Evolutionary conservation across 2,888 invertebrate genomes (phyloP).

Genomic region (Drosophila quinaria): DNA sequence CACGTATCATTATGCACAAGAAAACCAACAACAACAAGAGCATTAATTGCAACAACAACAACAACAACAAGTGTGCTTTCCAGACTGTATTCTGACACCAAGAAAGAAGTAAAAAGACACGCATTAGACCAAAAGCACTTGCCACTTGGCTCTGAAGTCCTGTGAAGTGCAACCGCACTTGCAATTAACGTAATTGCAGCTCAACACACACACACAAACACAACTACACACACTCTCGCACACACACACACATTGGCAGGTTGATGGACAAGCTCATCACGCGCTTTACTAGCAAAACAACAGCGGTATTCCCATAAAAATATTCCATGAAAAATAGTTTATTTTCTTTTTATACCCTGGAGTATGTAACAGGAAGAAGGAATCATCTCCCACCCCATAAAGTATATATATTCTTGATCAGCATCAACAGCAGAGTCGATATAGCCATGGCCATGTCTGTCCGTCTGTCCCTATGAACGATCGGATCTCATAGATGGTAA

Average conservation of each 20-base stretch:
- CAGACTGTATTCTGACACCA: slow-evolving; percentile 15
- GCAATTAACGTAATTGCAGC: slow-evolving; percentile 74
- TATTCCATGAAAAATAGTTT: too few species aligned
- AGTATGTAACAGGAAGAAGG: too few species aligned
- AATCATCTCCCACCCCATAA: too few species aligned
- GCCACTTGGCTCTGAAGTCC: slow-evolving; percentile 35
- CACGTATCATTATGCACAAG: slow-evolving; percentile 51
- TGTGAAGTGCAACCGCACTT: slow-evolving; percentile 24
- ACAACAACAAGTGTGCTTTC: slow-evolving; percentile 8
- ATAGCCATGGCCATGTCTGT: too few species aligned
- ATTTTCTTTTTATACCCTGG: too few species aligned
- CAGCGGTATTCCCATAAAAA: not conserved
- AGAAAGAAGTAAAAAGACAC: slow-evolving; percentile 5
- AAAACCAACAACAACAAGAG: slow-evolving; percentile 12
- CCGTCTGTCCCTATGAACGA: too few species aligned
- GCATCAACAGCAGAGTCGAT: too few species aligned
- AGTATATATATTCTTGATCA: too few species aligned
- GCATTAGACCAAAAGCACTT: slow-evolving; percentile 29
- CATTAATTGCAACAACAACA: slow-evolving; percentile 12
- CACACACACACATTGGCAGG: slow-evolving; percentile 11
- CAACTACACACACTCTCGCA: slow-evolving; percentile 1
- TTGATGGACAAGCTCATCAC: slow-evolving; percentile 27
- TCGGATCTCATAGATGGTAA: too few species aligned
- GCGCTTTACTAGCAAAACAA: not conserved
- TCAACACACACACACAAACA: slow-evolving; percentile 10